phyloP scores from a whole-genome alignment of 2,797 vertebrate genomes.

The Masticophis lateralis region DNA sequence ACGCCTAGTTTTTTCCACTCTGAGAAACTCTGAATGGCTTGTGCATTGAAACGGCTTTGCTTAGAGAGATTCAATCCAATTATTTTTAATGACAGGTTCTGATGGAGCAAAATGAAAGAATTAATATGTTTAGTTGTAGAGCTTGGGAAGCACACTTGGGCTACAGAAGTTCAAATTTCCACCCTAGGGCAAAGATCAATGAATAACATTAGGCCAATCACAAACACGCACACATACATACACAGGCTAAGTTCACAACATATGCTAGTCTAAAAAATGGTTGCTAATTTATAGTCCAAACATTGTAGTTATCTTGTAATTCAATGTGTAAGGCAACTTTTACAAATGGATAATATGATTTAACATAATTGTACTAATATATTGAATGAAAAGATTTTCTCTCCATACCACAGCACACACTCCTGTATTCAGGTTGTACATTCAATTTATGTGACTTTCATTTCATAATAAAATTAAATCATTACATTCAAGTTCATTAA shows the following conservation, averaged over 20 bases:
- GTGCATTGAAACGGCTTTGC: background rate
- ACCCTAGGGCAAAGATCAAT: background rate
- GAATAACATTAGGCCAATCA: background rate
- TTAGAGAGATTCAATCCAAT: background rate
- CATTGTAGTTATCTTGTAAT: background rate
- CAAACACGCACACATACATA: background rate
- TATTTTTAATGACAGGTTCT: background rate
- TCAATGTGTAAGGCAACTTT: background rate
- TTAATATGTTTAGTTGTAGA: no score
- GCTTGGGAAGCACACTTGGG: background rate
- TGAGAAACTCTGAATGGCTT: background rate
- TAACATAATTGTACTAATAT: background rate
- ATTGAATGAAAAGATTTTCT: background rate
- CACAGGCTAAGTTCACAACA: background rate
- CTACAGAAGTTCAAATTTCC: background rate
- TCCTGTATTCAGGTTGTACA: background rate
- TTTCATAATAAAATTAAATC: no score
- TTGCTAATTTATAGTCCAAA: background rate
- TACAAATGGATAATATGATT: background rate
- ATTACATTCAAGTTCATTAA: background rate
- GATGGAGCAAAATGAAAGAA: background rate
- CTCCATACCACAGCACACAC: no score
- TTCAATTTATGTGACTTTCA: background rate
- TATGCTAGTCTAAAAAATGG: background rate
- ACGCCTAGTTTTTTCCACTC: background rate